Conservation (phyloP, 2,797 vertebrate genomes). For the Rachycentron canadum region DNA sequence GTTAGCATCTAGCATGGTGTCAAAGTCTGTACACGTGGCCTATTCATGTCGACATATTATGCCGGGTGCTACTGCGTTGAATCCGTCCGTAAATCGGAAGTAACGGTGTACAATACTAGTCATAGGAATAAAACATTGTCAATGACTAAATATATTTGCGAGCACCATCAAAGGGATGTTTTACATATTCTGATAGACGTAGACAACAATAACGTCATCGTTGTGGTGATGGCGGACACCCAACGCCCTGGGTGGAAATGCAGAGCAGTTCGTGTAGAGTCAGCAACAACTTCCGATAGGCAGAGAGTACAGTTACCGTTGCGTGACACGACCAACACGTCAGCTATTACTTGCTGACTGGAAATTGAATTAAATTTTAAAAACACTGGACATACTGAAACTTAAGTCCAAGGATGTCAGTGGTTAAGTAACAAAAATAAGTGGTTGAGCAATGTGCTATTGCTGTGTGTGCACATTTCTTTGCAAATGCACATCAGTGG, state of each 20-base stretch:
- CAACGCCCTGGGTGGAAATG: conserved; percentile 33
- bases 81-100: accelerated
- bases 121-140: accelerated
- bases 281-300: conserved; percentile 10
- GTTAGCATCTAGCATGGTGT: conserved; percentile 70
- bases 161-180: accelerated
- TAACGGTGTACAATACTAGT: accelerated
- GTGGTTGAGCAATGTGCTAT: accelerated
- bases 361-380: accelerated
- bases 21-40: conserved; percentile 81
- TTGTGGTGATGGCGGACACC: conserved; percentile 41
- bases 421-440: not conserved
- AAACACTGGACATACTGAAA: not conserved
- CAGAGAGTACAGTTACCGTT: not conserved
- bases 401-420: accelerated
- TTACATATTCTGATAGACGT: accelerated
- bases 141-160: accelerated
- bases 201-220: conserved; percentile 23
- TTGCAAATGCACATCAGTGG: not conserved
- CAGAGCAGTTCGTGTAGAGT: conserved; percentile 1
- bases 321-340: not conserved
- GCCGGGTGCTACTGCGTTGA: conserved; percentile 16
- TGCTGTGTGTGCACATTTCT: not conserved
- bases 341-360: not conserved
- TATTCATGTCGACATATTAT: conserved; percentile 32